These are phyloP conservation scores for Lepidocyrtinus sp. DNA, from an alignment of 2,888 invertebrate genomes.

Conservation along the genomic window DNA sequence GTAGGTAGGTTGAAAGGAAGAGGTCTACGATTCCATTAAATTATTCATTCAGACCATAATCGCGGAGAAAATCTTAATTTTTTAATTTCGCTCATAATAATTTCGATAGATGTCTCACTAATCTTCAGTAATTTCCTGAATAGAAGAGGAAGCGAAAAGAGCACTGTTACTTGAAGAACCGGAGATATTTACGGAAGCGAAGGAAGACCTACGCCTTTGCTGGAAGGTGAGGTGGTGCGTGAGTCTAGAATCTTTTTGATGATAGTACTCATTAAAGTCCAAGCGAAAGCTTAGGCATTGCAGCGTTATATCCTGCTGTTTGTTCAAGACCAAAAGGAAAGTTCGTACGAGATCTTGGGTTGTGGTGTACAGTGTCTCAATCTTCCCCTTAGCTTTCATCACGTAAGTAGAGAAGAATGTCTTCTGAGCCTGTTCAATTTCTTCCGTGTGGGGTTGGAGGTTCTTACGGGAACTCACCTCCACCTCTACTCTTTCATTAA, in stretches of 20 bases:
- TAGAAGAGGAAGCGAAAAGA: constrained; percentile 51
- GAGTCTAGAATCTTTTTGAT: constrained; percentile 84
- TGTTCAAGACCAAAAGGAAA: constrained; percentile 86
- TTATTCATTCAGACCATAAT: too few relatives aligned
- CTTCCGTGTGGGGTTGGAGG: constrained; percentile 46
- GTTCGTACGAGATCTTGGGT: constrained; percentile 84
- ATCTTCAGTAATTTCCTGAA: constrained; percentile 46
- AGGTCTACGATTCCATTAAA: too few relatives aligned
- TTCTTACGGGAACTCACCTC: constrained; percentile 58
- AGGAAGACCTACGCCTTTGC: constrained; percentile 71
- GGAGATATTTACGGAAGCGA: constrained; percentile 55
- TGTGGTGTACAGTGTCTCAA: constrained; percentile 66
- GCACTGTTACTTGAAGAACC: constrained; percentile 37
- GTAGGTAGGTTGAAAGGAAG: too few relatives aligned
- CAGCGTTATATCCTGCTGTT: constrained; percentile 87
- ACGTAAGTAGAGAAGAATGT: constrained; percentile 66
- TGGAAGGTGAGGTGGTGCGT: constrained; percentile 76
- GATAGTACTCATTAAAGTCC: constrained; percentile 97
- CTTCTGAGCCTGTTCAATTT: constrained; percentile 58
- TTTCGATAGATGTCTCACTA: too few relatives aligned
- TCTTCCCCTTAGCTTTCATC: constrained; percentile 66
- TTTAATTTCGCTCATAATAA: too few relatives aligned
- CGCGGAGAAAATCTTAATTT: too few relatives aligned
- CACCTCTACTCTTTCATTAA: constrained; percentile 57
- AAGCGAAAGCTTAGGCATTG: constrained; percentile 92